A percentile compares a stretch with the other conserved stretches of the same genome.
Evolutionary conservation across 1,140 invertebrate genomes (phyloP).

Genomic region (Sycobia sp.): DNA sequence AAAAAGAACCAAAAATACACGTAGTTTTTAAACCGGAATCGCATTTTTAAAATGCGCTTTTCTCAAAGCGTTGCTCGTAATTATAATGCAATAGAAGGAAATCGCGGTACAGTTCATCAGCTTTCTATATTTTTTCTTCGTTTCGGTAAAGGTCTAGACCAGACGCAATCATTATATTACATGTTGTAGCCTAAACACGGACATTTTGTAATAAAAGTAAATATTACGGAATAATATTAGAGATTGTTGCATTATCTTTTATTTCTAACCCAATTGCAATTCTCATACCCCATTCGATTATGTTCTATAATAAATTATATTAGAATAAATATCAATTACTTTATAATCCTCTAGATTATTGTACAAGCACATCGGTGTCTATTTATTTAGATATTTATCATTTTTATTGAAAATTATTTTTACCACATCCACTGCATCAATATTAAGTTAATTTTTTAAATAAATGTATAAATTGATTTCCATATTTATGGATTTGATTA

Average conservation of each 20-base stretch:
- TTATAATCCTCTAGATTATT: too few species aligned
- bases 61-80: conserved; percentile 45
- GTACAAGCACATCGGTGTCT: too few species aligned
- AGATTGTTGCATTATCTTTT: conserved; percentile 9
- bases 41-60: conserved; percentile 41
- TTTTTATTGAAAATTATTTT: too few species aligned
- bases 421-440: too few species aligned
- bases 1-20: not conserved
- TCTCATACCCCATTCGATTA: too few species aligned
- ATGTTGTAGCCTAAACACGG: conserved; percentile 62
- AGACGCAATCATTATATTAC: conserved; percentile 63
- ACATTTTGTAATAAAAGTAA: conserved; percentile 62
- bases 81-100: conserved; percentile 43
- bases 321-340: too few species aligned
- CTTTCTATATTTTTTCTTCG: conserved; percentile 43
- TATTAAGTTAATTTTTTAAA: too few species aligned
- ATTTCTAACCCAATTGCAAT: not conserved
- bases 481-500: too few species aligned
- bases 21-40: conserved; percentile 24
- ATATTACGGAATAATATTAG: conserved; percentile 54
- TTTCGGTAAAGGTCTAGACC: conserved; percentile 60
- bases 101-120: conserved; percentile 55
- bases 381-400: too few species aligned
- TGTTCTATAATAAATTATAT: too few species aligned
- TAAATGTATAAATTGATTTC: too few species aligned